Evolutionary conservation across 2,888 invertebrate species (phyloP), one percentile per base, ranked within the genome.

Genomic region (Erebia palarica): DNA sequence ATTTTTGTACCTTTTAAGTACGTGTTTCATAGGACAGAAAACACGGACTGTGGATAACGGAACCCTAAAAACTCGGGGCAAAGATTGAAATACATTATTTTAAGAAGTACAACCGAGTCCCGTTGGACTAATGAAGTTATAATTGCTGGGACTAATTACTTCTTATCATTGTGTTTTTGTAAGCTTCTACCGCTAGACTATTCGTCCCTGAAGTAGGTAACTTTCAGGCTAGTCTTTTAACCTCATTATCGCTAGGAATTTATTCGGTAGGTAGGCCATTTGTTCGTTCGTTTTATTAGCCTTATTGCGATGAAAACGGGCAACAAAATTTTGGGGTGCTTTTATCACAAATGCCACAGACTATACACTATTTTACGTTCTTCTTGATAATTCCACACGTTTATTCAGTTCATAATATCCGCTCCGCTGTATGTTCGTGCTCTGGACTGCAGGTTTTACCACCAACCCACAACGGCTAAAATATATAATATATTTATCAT

Each of bases 331-430:
- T 60, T 68, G 68, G 68, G 68, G 68, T 61, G 68, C 60, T 60
- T 60, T 68, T 68, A 68, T 68, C 68, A 16, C 59, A 59, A 68
- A 68, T 61, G 68, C 61, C 68, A 68, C 68, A 68, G 53, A 58
- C 66, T 66, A 49, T 14, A 49, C 59, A 67, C 59, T 67, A 65
- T 65, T 67, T 59, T 67, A 67, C 36, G 16, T 59, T 27, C 47
- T 58, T 58, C 14, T n/a, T 67, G n/a, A 59, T 67, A 36, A 36
- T 36, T 36, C 36, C 36, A 36, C 36, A 36, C 36, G 36, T 5
- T 36, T 36, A 36, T 7, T 36, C 36, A 36, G 5, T 7, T 36
- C 36, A 7, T 36, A 7, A 27, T 27, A 27, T 27, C 44, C 44
- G 44, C 10, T 44, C 44, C 2, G 10, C 44, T 11, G 44, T 44